A percentile compares a stretch with the other conserved stretches of the same genome.
Evolutionary conservation across 1,140 invertebrate genomes (phyloP).

Genomic region (Tetraneura akinire): DNA sequence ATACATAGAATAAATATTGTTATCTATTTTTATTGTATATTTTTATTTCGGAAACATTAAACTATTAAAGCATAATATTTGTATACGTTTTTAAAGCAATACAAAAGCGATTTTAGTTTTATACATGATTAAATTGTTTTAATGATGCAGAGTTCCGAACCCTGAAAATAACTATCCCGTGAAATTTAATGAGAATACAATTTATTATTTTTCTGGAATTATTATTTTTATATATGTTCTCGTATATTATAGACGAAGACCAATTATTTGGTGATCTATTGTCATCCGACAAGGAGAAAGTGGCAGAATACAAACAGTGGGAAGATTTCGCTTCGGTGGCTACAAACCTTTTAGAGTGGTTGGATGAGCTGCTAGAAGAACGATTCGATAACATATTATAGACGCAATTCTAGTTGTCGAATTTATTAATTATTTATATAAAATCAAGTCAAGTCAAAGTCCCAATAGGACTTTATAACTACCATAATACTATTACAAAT

Average conservation of each 20-base stretch:
- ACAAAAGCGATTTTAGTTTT: no score
- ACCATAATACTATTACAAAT: no score
- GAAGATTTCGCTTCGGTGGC: slow-evolving; percentile 68
- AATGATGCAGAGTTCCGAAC: no score
- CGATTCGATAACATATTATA: neutral
- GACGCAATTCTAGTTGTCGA: neutral
- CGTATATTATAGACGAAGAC: slow-evolving; percentile 56
- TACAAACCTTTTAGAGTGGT: slow-evolving; percentile 64
- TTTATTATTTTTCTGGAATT: neutral
- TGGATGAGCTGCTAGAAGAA: slow-evolving; percentile 29
- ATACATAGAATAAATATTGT: no score
- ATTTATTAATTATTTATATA: neutral
- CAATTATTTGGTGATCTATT: slow-evolving; percentile 54
- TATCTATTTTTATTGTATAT: no score
- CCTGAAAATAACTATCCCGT: no score
- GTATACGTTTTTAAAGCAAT: no score
- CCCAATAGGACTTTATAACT: no score
- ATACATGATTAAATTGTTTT: no score
- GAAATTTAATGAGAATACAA: neutral
- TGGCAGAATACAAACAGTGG: slow-evolving; percentile 60
- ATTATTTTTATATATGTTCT: neutral
- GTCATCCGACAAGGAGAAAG: slow-evolving; percentile 53
- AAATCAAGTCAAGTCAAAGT: no score
- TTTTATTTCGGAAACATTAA: no score
- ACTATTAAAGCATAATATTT: no score